These are phyloP conservation scores for Danaus melanippus DNA, from an alignment of 1,140 invertebrate genomes.

Conservation along the genomic window DNA sequence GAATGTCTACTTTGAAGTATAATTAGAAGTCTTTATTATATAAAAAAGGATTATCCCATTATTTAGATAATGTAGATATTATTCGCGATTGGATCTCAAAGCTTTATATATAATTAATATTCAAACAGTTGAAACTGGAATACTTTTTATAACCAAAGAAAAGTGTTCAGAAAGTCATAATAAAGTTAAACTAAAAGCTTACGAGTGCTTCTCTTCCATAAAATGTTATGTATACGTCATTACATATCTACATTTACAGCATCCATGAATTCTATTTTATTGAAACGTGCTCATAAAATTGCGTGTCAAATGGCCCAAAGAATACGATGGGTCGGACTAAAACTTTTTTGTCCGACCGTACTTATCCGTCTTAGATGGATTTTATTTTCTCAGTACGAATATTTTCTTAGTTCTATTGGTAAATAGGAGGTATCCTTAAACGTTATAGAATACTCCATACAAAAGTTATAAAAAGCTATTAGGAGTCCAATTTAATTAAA, in stretches of 20 bases:
- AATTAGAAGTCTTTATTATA: conserved; percentile 10
- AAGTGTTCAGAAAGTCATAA: no score
- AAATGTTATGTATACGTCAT: no score
- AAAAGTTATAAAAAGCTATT: no score
- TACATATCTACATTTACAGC: no score
- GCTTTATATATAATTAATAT: not conserved
- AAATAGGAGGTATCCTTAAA: conserved; percentile 1
- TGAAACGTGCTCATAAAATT: conserved; percentile 48
- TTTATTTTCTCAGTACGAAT: conserved; percentile 23
- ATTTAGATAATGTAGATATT: conserved; percentile 6
- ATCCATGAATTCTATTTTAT: conserved; percentile 40
- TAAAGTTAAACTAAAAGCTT: no score
- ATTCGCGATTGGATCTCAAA: not conserved
- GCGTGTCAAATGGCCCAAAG: conserved; percentile 39
- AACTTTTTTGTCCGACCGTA: conserved; percentile 33
- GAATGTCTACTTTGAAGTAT: conserved; percentile 5
- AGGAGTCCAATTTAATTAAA: no score
- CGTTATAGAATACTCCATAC: no score
- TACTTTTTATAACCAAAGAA: no score
- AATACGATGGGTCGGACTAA: conserved; percentile 22
- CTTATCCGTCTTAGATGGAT: conserved; percentile 35
- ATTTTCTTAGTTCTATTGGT: conserved; percentile 10
- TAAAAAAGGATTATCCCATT: conserved; percentile 6
- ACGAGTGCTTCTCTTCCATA: no score
- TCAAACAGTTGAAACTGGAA: no score